phyloP scores from a whole-genome alignment of 2,888 invertebrate species.

The Onchidella celtica region DNA sequence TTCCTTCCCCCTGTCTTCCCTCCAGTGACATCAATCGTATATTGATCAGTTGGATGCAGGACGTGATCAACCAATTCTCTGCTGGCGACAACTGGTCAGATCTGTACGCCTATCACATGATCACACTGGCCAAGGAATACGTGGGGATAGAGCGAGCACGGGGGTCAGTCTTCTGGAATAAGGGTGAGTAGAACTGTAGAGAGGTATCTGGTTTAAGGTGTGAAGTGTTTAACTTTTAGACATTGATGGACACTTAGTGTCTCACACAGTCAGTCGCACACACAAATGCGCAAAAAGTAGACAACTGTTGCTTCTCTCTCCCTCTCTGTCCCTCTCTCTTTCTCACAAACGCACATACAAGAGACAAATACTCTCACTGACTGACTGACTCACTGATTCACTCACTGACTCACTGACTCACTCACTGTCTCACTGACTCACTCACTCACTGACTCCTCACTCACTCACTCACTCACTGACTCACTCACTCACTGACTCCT shows the following conservation, averaged over 20 bases:
- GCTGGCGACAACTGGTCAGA: conserved; percentile 31
- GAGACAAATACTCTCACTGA: not conserved
- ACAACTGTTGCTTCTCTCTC: too few relatives aligned
- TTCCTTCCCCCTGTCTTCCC: too few relatives aligned
- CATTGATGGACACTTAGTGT: not conserved
- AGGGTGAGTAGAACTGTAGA: not conserved
- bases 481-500: too few relatives aligned
- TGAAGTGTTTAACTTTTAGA: too few relatives aligned
- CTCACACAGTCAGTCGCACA: too few relatives aligned
- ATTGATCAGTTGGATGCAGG: conserved; percentile 28
- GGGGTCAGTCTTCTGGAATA: conserved; percentile 49
- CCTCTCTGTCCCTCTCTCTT: too few relatives aligned
- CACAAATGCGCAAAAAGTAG: not conserved
- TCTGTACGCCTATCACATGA: conserved; percentile 33
- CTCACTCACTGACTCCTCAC: too few relatives aligned
- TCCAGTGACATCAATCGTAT: conserved; percentile 30
- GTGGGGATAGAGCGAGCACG: conserved; percentile 44
- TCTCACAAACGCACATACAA: not conserved
- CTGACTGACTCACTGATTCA: not conserved
- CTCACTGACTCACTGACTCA: too few relatives aligned
- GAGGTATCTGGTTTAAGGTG: not conserved
- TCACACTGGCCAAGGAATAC: conserved; percentile 36
- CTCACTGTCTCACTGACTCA: not conserved
- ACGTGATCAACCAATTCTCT: conserved; percentile 23
- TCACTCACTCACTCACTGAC: too few relatives aligned